These are phyloP conservation scores for Pyrgus malvae DNA, from an alignment of 2,888 invertebrate species.

Conservation along the genomic window DNA sequence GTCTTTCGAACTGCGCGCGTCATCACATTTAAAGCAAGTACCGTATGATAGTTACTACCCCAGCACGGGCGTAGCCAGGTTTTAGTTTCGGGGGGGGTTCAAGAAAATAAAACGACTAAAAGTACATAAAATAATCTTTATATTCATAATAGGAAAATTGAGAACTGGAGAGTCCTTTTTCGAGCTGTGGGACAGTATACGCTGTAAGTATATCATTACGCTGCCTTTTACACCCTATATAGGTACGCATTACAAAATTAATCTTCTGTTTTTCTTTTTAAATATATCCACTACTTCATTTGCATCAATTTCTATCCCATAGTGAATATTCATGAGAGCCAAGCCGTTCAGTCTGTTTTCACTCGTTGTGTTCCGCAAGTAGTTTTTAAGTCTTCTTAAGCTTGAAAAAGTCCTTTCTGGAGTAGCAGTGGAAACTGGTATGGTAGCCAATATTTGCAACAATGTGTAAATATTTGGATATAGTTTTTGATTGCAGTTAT, in stretches of 20 bases:
- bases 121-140: too few relatives aligned
- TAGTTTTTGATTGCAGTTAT: constrained; percentile 25
- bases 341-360: not conserved
- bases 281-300: constrained; percentile 29
- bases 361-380: not conserved
- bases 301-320: constrained; percentile 14
- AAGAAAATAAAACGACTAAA: too few relatives aligned
- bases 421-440: constrained; percentile 27
- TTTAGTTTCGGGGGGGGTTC: too few relatives aligned
- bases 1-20: constrained; percentile 26
- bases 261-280: constrained; percentile 27
- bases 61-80: too few relatives aligned
- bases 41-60: constrained; percentile 33
- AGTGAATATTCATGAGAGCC: not conserved
- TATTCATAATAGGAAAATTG: too few relatives aligned
- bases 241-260: constrained; percentile 20
- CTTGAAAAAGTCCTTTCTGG: constrained; percentile 23
- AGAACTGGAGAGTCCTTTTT: too few relatives aligned
- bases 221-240: too few relatives aligned
- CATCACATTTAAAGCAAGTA: constrained; percentile 34
- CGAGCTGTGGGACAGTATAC: too few relatives aligned
- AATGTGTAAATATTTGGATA: constrained; percentile 15
- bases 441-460: constrained; percentile 16
- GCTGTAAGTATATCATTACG: too few relatives aligned
- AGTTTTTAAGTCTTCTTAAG: not conserved